Evolutionary conservation across 1,140 invertebrate genomes (phyloP), one percentile per base, ranked within the genome.

Genomic region (Heterodera schachtii): DNA sequence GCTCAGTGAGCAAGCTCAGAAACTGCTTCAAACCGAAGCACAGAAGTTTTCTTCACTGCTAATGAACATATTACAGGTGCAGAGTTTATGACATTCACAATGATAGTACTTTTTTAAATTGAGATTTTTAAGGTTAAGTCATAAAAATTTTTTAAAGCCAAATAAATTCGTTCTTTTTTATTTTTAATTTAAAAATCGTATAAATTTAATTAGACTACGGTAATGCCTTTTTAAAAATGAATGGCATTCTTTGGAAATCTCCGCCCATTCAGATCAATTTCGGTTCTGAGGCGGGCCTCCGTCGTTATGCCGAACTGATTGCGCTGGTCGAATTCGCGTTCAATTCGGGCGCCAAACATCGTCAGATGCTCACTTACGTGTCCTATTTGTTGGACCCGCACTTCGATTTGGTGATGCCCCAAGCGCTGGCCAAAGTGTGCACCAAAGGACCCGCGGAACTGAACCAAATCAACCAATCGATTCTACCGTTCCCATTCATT

Each of bases 41-140:
- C 19, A 73, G 31, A 73, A 73, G 31, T 73, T n/a, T 73, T 73
- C 3, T 5, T 19, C 16, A 21, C 44, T 73, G 44, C 49, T 73
- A 21, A 46, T 73, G n/a, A 73, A 73, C 19, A 5, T 73, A 5
- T 73, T 73, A n/a, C 71, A 73, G 71, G 71, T 73, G 19, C 8
- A 7, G 7, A 31, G 31, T 31, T 31, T 46, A n/a, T 46, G 19
- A 73, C 44, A 73, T 73, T 46, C 52, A 13, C 16, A 52, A 52
- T 8, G 52, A 2, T 52, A n/a, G n/a, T n/a, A n/a, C n/a, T n/a
- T 52, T 8, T 8, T 52, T 52, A 7, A 52, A 52, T 11, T 11
- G 52, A 16, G 8, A 52, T 11, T 52, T 52, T 11, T 11, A 52
- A 11, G 11, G 0, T 8, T 52, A 1, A n/a, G n/a, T 52, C 7